phyloP scores from a whole-genome alignment of 2,113 vertebrate species.

The Indicator maculatus region DNA sequence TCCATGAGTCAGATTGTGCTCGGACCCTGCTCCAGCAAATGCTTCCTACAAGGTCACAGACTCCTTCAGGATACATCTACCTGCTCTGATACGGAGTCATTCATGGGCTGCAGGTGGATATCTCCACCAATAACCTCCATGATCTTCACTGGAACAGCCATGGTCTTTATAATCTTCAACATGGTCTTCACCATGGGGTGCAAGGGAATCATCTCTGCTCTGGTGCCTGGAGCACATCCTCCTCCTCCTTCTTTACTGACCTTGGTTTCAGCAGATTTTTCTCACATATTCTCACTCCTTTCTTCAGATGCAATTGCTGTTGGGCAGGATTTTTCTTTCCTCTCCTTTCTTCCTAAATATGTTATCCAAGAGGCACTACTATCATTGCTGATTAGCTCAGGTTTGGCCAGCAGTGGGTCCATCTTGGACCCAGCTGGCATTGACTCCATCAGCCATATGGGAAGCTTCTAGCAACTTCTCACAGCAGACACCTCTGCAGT shows the following conservation, averaged over 20 bases:
- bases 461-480: no score
- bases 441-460: no score
- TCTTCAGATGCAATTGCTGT: not conserved
- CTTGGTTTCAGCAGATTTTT: not conserved
- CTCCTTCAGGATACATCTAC: not conserved
- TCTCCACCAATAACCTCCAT: not conserved
- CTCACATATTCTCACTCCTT: no score
- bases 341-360: not conserved
- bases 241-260: not conserved
- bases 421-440: no score
- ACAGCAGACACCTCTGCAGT: no score
- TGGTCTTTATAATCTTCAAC: not conserved
- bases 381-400: rapidly evolving
- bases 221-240: not conserved
- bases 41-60: not conserved
- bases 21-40: not conserved
- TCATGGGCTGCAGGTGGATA: not conserved
- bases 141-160: not conserved
- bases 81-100: no score
- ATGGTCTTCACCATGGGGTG: no score
- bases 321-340: not conserved
- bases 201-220: not conserved
- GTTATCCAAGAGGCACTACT: not conserved
- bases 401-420: no score
- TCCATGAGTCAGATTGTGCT: not conserved